Conservation (phyloP, 2,113 vertebrate species). For the Amazona vittata region DNA sequence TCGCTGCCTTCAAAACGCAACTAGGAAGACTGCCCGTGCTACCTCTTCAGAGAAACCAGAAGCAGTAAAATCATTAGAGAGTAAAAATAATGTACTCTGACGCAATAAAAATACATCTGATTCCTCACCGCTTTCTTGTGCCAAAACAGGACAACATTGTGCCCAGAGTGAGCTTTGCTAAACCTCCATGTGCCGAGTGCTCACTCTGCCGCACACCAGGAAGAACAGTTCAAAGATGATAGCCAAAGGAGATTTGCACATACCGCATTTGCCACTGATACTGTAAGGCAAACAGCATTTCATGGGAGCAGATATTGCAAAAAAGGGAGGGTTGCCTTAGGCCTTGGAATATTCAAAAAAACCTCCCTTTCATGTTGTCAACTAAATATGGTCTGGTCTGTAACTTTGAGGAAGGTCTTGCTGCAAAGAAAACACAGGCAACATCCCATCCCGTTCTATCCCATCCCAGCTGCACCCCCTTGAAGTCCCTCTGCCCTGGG, state of each 20-base stretch:
- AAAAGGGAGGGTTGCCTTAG: background rate
- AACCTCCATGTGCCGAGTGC: background rate
- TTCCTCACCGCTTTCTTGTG: background rate
- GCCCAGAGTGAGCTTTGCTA: background rate
- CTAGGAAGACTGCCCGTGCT: background rate
- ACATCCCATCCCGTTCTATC: no score
- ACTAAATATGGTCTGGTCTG: background rate
- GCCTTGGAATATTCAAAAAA: background rate
- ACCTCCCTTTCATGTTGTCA: background rate
- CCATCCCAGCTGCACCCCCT: background rate
- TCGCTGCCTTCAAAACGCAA: background rate
- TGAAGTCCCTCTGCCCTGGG: rapidly evolving
- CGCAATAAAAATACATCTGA: background rate
- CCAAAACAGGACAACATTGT: background rate
- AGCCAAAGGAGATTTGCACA: background rate
- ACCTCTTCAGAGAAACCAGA: background rate
- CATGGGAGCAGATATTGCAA: background rate
- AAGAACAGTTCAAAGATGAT: background rate
- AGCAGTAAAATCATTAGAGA: background rate
- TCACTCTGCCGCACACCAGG: rapidly evolving
- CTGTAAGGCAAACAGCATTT: background rate
- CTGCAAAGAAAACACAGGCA: background rate
- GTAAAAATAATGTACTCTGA: background rate
- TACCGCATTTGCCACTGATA: background rate
- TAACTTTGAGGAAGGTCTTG: background rate